These are phyloP conservation scores for Pampus argenteus DNA, from an alignment of 2,797 vertebrate genomes.

Conservation along the genomic window DNA sequence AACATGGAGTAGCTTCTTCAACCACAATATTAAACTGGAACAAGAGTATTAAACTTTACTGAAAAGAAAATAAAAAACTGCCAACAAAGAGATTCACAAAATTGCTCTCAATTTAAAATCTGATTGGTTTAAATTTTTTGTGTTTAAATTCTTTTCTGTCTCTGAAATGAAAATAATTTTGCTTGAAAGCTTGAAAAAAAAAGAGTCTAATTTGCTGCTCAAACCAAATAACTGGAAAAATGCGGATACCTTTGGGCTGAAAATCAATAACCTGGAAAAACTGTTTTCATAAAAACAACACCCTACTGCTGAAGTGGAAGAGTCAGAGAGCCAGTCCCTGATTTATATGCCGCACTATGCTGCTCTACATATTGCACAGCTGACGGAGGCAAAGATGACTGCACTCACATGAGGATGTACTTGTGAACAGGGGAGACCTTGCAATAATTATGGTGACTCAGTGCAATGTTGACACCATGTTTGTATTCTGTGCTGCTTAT, in stretches of 20 bases:
- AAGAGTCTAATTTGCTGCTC: slow-evolving; percentile 16
- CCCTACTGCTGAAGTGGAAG: slow-evolving; percentile 19
- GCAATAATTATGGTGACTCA: slow-evolving; percentile 68
- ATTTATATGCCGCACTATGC: slow-evolving; percentile 28
- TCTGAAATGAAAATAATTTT: slow-evolving; percentile 10
- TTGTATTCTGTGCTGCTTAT: slow-evolving; percentile 50
- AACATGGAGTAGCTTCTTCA: not conserved
- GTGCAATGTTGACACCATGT: slow-evolving; percentile 62
- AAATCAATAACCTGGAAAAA: slow-evolving; percentile 35
- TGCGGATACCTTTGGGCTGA: not conserved
- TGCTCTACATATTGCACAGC: slow-evolving; percentile 43
- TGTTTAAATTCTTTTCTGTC: not conserved
- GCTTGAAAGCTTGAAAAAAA: slow-evolving; percentile 14
- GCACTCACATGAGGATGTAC: slow-evolving; percentile 60
- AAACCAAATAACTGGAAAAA: slow-evolving; percentile 5
- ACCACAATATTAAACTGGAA: not conserved
- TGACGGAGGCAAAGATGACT: slow-evolving; percentile 60
- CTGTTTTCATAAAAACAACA: slow-evolving; percentile 54
- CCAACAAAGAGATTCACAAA: slow-evolving; percentile 6
- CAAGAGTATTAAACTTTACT: slow-evolving; percentile 4
- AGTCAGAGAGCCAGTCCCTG: slow-evolving; percentile 24
- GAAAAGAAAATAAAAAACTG: not conserved
- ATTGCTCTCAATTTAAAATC: slow-evolving; percentile 19
- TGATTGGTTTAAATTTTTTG: not conserved
- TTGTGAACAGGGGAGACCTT: slow-evolving; percentile 55